Evolutionary conservation across 2,888 invertebrate genomes (phyloP).

Genomic region (Incurvaria masculella): DNA sequence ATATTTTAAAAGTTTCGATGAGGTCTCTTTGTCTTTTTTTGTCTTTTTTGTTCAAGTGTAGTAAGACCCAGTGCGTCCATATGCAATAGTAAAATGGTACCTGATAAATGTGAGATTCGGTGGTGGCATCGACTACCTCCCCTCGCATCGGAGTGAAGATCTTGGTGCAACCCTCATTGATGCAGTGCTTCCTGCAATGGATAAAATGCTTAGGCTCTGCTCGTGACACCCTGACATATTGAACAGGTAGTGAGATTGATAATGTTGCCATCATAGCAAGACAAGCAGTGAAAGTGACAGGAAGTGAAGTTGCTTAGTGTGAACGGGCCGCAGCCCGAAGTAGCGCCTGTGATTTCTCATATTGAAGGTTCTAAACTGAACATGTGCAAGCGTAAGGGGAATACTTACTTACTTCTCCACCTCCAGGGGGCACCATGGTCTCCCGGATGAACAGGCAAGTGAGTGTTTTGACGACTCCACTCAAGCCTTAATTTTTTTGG

Average conservation of each 20-base stretch:
- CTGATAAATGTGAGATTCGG: slow-evolving; percentile 97
- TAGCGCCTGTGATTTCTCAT: not conserved
- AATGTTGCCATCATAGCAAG: not conserved
- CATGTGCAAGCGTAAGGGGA: too few species aligned
- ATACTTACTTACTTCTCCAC: too few species aligned
- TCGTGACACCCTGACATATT: not conserved
- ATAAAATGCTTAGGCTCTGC: not conserved
- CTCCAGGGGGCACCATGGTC: too few species aligned
- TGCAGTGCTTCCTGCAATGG: slow-evolving; percentile 57
- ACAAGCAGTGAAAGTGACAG: not conserved
- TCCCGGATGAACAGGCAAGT: too few species aligned
- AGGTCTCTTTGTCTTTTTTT: too few species aligned
- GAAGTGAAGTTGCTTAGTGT: not conserved
- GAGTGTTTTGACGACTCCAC: too few species aligned
- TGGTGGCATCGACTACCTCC: slow-evolving; percentile 92
- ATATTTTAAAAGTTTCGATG: too few species aligned
- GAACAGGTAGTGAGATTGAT: not conserved
- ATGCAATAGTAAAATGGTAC: too few species aligned
- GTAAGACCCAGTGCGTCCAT: too few species aligned
- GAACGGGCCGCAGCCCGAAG: not conserved
- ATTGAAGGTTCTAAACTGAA: too few species aligned
- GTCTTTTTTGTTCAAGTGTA: too few species aligned
- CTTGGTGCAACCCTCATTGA: slow-evolving; percentile 54
- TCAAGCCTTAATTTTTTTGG: too few species aligned
- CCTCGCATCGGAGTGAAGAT: slow-evolving; percentile 82